Evolutionary conservation across 1,140 invertebrate species (phyloP), one percentile per base, ranked within the genome.

Genomic region (Nephotettix cincticeps): DNA sequence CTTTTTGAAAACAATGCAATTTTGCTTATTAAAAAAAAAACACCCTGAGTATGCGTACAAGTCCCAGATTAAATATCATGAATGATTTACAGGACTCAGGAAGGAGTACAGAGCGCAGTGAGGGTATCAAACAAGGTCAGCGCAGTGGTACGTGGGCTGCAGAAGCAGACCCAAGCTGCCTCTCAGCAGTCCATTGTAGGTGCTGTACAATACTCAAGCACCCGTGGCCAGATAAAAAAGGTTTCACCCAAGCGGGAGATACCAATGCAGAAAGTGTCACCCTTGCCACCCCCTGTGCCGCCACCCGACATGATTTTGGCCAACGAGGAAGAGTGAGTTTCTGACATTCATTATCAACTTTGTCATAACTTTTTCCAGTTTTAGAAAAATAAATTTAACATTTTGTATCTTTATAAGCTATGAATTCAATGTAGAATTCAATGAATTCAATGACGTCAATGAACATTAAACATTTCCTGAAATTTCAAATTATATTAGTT

Each of bases 251-350:
- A 23, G 47, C 47, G 21, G 19, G 47, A 51, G 17, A 23, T 51
- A 11, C 47, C 21, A 51, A n/a, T 23, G 47, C 47, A 51, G 47
- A 51, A 23, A n/a, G 21, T 51, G 47, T 51, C 47, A 51, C 47
- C 47, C 6, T 6, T 23, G 19, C 47, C 47, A 9, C 47, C 17
- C 17, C 6, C 17, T n/a, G 3, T 51, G 47, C 32, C 47, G 3
- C 47, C 47, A 4, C 47, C 17, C 6, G 47, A 51, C 4, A 51
- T 51, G 47, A 6, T 11, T 4, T 23, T 51, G 47, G 47, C 47
- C 47, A 51, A 51, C n/a, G 47, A 51, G 47, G 47, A 51, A 51
- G 47, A 51, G 47, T 51, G 19, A 51, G 47, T 51, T 43, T 11
- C 9, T 43, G n/a, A 11, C n/a, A 43, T 11, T 43, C n/a, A n/a